A percentile compares a stretch with the other conserved stretches of the same genome.
Conservation (phyloP, 1,140 invertebrate genomes). For the Spodoptera frugiperda region DNA sequence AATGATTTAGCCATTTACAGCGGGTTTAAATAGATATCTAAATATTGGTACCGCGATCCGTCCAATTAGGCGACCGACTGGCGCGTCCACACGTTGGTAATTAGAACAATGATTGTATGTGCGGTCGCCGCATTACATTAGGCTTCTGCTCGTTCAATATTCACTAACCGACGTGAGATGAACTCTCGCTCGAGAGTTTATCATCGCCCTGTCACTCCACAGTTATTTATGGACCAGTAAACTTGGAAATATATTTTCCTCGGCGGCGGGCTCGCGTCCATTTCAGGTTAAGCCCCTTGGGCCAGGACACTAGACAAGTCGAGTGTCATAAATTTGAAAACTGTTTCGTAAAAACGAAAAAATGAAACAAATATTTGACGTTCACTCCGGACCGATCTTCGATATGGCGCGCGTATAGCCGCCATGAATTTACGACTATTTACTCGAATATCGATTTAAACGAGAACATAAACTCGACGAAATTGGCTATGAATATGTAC, state of each 20-base stretch:
- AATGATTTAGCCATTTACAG: neutral
- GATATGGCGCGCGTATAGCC: slow-evolving; percentile 48
- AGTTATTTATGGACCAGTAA: slow-evolving; percentile 85
- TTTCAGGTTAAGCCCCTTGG: slow-evolving; percentile 84
- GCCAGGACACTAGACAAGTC: slow-evolving; percentile 78
- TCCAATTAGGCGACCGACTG: slow-evolving; percentile 5
- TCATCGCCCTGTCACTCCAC: slow-evolving; percentile 83
- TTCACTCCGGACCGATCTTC: slow-evolving; percentile 59
- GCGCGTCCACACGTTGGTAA: slow-evolving; percentile 19
- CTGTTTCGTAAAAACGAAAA: slow-evolving; percentile 77
- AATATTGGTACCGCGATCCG: slow-evolving; percentile 22
- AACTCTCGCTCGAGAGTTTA: slow-evolving; percentile 79
- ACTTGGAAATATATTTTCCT: slow-evolving; percentile 85
- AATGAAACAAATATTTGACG: slow-evolving; percentile 76
- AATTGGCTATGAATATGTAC: slow-evolving; percentile 49
- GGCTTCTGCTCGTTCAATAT: slow-evolving; percentile 72
- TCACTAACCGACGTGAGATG: slow-evolving; percentile 78
- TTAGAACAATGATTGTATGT: slow-evolving; percentile 44
- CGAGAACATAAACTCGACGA: slow-evolving; percentile 36
- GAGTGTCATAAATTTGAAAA: slow-evolving; percentile 85
- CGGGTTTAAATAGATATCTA: slow-evolving; percentile 25
- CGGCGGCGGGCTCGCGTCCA: slow-evolving; percentile 78
- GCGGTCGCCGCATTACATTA: slow-evolving; percentile 57
- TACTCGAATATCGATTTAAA: slow-evolving; percentile 50
- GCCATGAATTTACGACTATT: slow-evolving; percentile 53